Conservation (phyloP, 2,888 invertebrate genomes). For the Drosophila fulvimacula region DNA sequence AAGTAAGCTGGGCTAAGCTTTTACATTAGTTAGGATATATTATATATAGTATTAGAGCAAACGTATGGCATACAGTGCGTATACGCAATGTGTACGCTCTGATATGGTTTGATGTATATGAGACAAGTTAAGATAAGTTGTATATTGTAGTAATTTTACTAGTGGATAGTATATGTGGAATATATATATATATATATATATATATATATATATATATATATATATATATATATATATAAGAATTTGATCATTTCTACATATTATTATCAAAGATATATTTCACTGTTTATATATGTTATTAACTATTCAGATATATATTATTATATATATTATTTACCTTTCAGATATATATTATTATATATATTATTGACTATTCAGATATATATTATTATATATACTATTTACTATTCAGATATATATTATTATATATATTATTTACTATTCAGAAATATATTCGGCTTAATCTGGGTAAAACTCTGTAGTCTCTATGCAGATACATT, state of each 20-base stretch:
- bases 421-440: neutral
- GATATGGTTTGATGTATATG: neutral
- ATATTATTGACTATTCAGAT: neutral
- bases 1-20: too few relatives aligned
- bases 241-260: too few relatives aligned
- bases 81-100: neutral
- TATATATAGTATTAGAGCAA: too few relatives aligned
- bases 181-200: neutral
- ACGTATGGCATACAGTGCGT: neutral
- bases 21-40: neutral
- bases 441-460: neutral
- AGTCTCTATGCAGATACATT: neutral
- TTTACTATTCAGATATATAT: too few relatives aligned
- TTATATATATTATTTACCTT: too few relatives aligned
- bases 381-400: neutral
- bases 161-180: neutral
- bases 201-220: neutral
- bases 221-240: too few relatives aligned
- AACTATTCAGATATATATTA: too few relatives aligned
- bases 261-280: too few relatives aligned
- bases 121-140: too few relatives aligned
- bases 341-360: neutral
- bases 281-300: too few relatives aligned
- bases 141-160: neutral
- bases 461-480: neutral